Evolutionary conservation across 2,888 invertebrate genomes (phyloP), one percentile per base, ranked within the genome.

Genomic region (Cephus nigrinus): DNA sequence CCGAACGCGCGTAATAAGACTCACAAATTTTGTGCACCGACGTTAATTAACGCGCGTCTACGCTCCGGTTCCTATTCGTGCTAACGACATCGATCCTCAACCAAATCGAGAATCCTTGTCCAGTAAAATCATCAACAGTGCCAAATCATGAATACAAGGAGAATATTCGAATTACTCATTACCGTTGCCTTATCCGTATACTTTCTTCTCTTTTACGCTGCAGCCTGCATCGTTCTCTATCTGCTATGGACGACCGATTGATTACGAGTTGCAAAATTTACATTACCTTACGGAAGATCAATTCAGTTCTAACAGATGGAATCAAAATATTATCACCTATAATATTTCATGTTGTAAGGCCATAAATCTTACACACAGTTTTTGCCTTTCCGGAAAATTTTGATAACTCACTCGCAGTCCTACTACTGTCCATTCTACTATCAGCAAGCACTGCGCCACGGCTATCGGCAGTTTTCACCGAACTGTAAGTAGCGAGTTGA

Each of bases 161-260:
- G 91, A 78, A 82, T 89, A 73, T 69, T 90, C 73, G 88, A 90
- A 76, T 84, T 91, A 35, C 78, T 88, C 69, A 77, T 89, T 35
- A 90, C 90, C 32, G 85, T 88, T 78, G 75, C 86, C 15, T 81
- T 91, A 71, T 88, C 88, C 12, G 85, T 87, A 77, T 91, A 91
- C 81, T 90, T 91, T 84, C 83, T 91, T 34, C 69, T 90, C 30
- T 88, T 91, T 78, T 91, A 91, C 81, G 79, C 84, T 35, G 90
- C 86, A 33, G 80, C 81, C 4, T 79, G 81, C 35, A 80, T 88
- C 30, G 80, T 90, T 40, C 75, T 91, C 3, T 89, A 87, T 78
- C 84, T 91, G 35, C 76, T 89, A 35, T 90, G 90, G 90, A 81
- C 80, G 11, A 74, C 11, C 3, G 11, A n/a, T 31, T 71, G 30